phyloP scores from a whole-genome alignment of 92 coral and sea anemone genomes.

The Parazoanthus swiftii region DNA sequence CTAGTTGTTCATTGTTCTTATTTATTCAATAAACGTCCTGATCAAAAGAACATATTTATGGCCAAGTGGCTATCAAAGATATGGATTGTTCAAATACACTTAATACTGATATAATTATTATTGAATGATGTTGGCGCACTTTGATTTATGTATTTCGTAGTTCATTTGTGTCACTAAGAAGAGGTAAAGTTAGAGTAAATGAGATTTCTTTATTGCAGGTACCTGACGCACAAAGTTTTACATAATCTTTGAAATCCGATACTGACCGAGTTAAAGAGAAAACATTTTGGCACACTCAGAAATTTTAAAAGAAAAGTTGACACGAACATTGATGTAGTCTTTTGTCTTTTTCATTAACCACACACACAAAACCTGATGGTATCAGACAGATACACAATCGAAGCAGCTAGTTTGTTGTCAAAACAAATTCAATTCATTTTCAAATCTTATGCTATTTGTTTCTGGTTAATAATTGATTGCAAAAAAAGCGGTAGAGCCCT shows the following conservation, averaged over 20 bases:
- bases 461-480: slow-evolving; percentile 17
- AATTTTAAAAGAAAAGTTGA: background rate
- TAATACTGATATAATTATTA: background rate
- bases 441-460: slow-evolving; percentile 7
- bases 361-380: background rate
- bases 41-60: background rate
- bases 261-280: background rate
- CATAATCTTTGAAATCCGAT: background rate
- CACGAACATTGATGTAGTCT: background rate
- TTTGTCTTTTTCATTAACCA: background rate
- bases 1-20: background rate
- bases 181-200: background rate
- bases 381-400: background rate
- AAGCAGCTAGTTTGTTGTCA: slow-evolving; percentile 4
- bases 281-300: background rate
- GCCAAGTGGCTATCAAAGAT: background rate
- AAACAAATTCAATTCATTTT: background rate
- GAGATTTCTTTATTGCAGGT: slow-evolving; percentile 4
- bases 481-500: background rate
- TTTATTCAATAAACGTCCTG: slow-evolving; percentile 2
- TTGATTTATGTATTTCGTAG: background rate
- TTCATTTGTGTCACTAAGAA: background rate
- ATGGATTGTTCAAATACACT: background rate
- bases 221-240: background rate
- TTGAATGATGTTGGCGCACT: background rate